phyloP scores from a whole-genome alignment of 2,113 vertebrate species.

The Paraplagusia blochii region DNA sequence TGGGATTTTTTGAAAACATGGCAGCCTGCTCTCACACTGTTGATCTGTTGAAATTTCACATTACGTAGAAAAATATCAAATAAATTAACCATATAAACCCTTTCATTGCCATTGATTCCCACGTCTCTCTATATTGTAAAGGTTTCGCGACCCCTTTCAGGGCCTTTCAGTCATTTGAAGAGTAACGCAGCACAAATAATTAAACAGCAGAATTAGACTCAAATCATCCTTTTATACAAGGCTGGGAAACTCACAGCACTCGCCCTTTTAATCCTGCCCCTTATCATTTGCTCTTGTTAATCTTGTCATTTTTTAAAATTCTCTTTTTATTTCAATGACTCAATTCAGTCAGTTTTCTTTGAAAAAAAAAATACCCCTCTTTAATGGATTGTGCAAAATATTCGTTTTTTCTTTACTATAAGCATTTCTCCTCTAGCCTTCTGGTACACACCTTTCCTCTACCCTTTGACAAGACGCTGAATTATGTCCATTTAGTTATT shows the following conservation, averaged over 20 bases:
- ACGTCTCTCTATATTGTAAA: conserved; percentile 43
- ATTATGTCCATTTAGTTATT: conserved; percentile 66
- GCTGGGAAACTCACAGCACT: conserved; percentile 28
- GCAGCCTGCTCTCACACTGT: no score
- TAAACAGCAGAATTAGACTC: conserved; percentile 45
- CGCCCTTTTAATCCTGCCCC: no score
- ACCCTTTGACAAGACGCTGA: conserved; percentile 60
- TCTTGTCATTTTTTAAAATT: conserved; percentile 21
- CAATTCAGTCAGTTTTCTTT: conserved; percentile 22
- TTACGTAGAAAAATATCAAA: conserved; percentile 64
- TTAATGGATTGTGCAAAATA: conserved; percentile 18
- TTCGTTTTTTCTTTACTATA: conserved; percentile 6
- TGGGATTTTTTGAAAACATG: conserved; percentile 46
- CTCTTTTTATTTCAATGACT: conserved; percentile 40
- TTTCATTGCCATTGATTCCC: conserved; percentile 38
- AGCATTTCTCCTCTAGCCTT: conserved; percentile 2
- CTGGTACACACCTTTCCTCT: conserved; percentile 41
- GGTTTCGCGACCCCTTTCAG: conserved; percentile 42
- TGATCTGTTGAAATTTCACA: no score
- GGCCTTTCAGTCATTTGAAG: conserved; percentile 52
- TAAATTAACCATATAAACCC: conserved; percentile 47
- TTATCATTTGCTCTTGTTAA: conserved; percentile 40
- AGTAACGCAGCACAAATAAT: conserved; percentile 51
- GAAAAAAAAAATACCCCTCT: conserved; percentile 27
- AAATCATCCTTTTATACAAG: conserved; percentile 26